Conservation (phyloP, 92 coral and sea anemone species). For the Desmophyllum pertusum region DNA sequence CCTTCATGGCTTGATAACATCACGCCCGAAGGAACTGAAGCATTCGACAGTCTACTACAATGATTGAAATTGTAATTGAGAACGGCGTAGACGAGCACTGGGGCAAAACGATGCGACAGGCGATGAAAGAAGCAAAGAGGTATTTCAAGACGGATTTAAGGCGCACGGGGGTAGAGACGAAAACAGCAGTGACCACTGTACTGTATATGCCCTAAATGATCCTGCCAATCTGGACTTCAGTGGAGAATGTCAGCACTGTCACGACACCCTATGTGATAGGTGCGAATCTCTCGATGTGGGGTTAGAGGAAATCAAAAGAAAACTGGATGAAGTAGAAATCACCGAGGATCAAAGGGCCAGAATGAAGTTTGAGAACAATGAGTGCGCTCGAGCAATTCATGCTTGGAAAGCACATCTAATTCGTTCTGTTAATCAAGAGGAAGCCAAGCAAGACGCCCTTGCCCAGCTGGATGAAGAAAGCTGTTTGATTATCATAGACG, state of each 20-base stretch:
- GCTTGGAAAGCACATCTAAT: slow-evolving; percentile 39
- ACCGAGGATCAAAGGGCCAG: slow-evolving; percentile 15
- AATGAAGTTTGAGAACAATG: slow-evolving; percentile 30
- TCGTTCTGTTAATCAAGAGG: slow-evolving; percentile 37
- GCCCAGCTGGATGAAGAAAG: slow-evolving; percentile 31
- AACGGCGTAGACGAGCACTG: slow-evolving; percentile 29
- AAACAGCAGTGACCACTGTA: slow-evolving; percentile 45
- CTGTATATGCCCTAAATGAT: slow-evolving; percentile 45
- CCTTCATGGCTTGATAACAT: slow-evolving; percentile 46
- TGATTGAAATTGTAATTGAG: slow-evolving; percentile 24
- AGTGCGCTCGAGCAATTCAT: slow-evolving; percentile 18
- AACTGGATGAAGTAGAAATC: slow-evolving; percentile 12
- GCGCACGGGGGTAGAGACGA: slow-evolving; percentile 47
- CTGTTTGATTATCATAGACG: slow-evolving; percentile 41
- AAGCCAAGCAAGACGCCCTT: slow-evolving; percentile 48
- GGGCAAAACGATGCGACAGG: slow-evolving; percentile 11
- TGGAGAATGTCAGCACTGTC: slow-evolving; percentile 40
- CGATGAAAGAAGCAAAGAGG: slow-evolving; percentile 35
- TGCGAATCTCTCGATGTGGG: slow-evolving; percentile 24
- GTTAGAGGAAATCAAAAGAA: slow-evolving; percentile 7
- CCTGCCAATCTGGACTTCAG: neutral
- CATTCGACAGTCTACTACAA: slow-evolving; percentile 31
- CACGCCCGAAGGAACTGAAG: slow-evolving; percentile 51
- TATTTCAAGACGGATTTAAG: slow-evolving; percentile 53
- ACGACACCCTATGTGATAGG: slow-evolving; percentile 44